Conservation (phyloP, 2,113 vertebrate species). For the Saimiri boliviensis region DNA sequence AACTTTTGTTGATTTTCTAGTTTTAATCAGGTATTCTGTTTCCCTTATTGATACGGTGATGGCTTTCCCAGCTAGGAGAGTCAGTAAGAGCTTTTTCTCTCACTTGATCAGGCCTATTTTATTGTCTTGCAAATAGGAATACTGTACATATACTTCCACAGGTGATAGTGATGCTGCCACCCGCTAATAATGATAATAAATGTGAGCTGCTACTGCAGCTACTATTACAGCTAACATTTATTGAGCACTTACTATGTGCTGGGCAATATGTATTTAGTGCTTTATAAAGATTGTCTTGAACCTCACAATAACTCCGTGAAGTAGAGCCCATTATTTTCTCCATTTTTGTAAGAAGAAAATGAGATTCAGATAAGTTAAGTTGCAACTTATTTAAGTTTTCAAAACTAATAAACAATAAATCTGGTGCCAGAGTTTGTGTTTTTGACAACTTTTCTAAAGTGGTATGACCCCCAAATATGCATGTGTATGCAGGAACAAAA, state of each 20-base stretch:
- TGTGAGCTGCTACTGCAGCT: not conserved
- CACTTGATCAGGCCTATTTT: not conserved
- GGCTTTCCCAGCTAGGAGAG: not conserved
- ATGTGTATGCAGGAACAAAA: not conserved
- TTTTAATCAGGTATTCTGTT: not conserved
- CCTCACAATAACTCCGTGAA: not conserved
- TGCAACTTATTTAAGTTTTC: conserved; percentile 14
- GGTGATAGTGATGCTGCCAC: not conserved
- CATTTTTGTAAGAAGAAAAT: conserved; percentile 31
- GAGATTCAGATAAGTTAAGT: not conserved
- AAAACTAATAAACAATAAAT: conserved; percentile 33
- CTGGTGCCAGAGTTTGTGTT: not conserved
- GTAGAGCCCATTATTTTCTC: not conserved
- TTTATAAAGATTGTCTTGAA: not conserved
- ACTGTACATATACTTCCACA: not conserved
- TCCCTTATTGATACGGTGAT: not conserved
- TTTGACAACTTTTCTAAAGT: not conserved
- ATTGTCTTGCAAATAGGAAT: not conserved
- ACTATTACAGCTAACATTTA: not conserved
- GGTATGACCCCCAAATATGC: not conserved
- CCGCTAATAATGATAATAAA: not conserved
- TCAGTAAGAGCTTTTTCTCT: not conserved
- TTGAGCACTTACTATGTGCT: not conserved
- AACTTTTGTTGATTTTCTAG: not conserved
- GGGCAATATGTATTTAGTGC: not conserved